Base-by-base conservation (phyloP, 1,140 invertebrate species). In the Neelides sp. region DNA sequence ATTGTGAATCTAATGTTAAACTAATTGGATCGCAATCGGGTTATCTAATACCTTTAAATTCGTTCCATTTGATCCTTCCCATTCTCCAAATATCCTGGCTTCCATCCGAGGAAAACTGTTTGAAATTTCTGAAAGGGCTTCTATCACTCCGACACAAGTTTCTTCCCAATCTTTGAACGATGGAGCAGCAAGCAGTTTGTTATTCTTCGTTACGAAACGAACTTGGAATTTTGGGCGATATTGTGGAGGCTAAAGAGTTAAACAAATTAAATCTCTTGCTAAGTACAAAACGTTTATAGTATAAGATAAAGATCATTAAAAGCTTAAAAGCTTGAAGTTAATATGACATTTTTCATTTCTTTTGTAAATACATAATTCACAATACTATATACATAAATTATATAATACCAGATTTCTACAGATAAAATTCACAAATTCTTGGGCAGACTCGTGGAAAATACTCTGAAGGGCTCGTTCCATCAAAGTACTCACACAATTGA, bases 381-480 rank as follows among this genome's bases (percentile, higher is more conserved):
- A 30, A 28, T 50, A 12, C 19, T 41, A 24, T 50, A n/a, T 15
- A 19, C 45, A 39, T 30, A 3, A 42, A 26, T 44, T 53, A 50
- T 30, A 36, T 3, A 73, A 71, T 74, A 89, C 85, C 60, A 76
- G 75, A 61, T 79, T 75, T 64, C 85, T 79, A 39, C 76, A 70
- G 13, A 92, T 73, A 57, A 83, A 85, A 48, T 85, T 69, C 3
- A 80, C 78, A 61, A 78, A 92, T 50, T 87, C 82, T 39, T 76
- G 68, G 48, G 91, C 75, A 10, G 86, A 90, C 57, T 80, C 76
- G n/a, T 88, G 67, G 54, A 81, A 83, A 24, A 91, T 65, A 23
- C 74, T 75, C 66, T 88, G 83, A 20, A 93, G 67, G 61, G 90
- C 83, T 56, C 79, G 78, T 4, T 85, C 84, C 88, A 93, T 92